Conservation (phyloP, 2,797 vertebrate species). For the Dendrocincla fuliginosa region DNA sequence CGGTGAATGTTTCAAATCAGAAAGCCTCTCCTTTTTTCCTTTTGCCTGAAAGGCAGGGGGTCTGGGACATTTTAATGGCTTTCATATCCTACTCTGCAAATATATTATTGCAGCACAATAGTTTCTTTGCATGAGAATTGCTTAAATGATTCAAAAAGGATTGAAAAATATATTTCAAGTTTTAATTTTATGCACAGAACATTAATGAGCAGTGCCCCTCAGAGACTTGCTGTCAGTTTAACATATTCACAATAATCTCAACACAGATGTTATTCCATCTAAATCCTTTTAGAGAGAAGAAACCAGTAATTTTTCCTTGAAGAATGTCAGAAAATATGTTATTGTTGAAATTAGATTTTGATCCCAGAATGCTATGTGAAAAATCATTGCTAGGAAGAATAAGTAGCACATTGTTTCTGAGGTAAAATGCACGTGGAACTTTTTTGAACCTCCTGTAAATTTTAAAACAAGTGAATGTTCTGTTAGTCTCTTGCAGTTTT, state of each 20-base stretch:
- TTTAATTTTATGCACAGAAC: conserved; percentile 84
- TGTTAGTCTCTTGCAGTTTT: not conserved
- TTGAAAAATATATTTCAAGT: conserved; percentile 81
- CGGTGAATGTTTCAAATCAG: conserved; percentile 56
- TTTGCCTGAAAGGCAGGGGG: conserved; percentile 69
- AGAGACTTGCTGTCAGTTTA: conserved; percentile 80
- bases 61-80: conserved; percentile 77
- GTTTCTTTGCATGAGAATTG: conserved; percentile 80
- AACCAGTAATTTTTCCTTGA: conserved; percentile 70
- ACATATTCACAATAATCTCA: conserved; percentile 78
- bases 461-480: not conserved
- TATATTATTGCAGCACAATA: conserved; percentile 80
- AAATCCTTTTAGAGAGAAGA: conserved; percentile 75
- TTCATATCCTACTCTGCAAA: conserved; percentile 73
- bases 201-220: conserved; percentile 79
- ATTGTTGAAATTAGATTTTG: conserved; percentile 74
- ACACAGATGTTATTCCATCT: conserved; percentile 78
- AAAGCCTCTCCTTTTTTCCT: not conserved
- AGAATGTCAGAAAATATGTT: conserved; percentile 72
- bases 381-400: conserved; percentile 18
- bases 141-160: conserved; percentile 81
- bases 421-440: conserved; percentile 4
- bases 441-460: conserved; percentile 4
- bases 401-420: conserved; percentile 36
- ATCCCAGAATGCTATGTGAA: conserved; percentile 60